A percentile compares a stretch with the other conserved stretches of the same genome.
Evolutionary conservation across 2,888 invertebrate genomes (phyloP).

Genomic region (Lycophotia porphyrea): DNA sequence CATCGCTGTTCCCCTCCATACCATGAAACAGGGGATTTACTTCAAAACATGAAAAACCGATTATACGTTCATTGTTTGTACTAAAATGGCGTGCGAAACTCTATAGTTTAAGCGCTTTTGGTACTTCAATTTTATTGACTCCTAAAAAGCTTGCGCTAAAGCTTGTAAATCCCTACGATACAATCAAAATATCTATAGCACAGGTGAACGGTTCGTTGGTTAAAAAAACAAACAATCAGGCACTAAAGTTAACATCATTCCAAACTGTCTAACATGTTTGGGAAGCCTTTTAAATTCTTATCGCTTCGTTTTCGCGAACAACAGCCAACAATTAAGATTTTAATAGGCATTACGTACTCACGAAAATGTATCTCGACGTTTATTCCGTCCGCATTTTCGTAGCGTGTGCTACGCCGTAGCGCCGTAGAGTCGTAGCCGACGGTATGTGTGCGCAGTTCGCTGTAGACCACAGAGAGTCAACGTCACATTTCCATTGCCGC

Average conservation of each 20-base stretch:
- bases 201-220: conserved; percentile 39
- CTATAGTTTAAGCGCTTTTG: conserved; percentile 79
- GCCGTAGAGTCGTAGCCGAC: conserved; percentile 65
- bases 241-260: conserved; percentile 37
- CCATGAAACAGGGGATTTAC: conserved; percentile 80
- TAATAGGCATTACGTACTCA: conserved; percentile 58
- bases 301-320: conserved; percentile 37
- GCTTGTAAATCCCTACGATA: conserved; percentile 72
- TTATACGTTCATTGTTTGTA: conserved; percentile 84
- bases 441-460: conserved; percentile 61
- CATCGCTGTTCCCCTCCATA: conserved; percentile 70
- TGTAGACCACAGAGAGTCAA: conserved; percentile 73
- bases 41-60: conserved; percentile 87
- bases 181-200: conserved; percentile 70
- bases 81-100: conserved; percentile 78
- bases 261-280: conserved; percentile 25
- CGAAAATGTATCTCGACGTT: conserved; percentile 58
- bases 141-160: conserved; percentile 81
- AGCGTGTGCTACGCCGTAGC: conserved; percentile 65
- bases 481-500: conserved; percentile 80
- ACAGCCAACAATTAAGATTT: conserved; percentile 53
- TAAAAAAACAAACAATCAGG: conserved; percentile 45
- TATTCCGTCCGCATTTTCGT: conserved; percentile 66
- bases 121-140: conserved; percentile 83
- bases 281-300: conserved; percentile 39